phyloP scores from a whole-genome alignment of 2,113 vertebrate genomes.

The Lepidothrix coronata region DNA sequence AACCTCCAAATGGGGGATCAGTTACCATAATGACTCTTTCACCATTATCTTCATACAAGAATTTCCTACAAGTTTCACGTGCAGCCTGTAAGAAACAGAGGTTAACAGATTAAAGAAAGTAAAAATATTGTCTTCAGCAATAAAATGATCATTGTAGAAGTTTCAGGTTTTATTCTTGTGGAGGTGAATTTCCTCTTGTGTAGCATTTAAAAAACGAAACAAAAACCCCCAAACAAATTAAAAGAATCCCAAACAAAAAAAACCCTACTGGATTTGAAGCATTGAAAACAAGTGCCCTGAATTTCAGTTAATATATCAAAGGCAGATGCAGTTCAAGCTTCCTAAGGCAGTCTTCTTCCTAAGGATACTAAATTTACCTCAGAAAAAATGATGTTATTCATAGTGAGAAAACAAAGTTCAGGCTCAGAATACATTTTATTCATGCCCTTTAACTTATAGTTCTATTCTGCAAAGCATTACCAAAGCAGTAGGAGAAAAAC shows the following conservation, averaged over 20 bases:
- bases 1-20: slow-evolving; percentile 94
- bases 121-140: not conserved
- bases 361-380: not conserved
- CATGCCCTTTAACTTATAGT: not conserved
- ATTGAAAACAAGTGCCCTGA: not conserved
- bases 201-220: not conserved
- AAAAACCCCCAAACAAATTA: not conserved
- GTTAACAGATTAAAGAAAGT: not conserved
- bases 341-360: not conserved
- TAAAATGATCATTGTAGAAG: not conserved
- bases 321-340: not conserved
- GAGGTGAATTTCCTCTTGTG: not conserved
- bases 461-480: not conserved
- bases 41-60: slow-evolving; percentile 77
- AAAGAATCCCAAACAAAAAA: not conserved
- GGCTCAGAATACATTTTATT: not conserved
- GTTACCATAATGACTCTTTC: slow-evolving; percentile 86
- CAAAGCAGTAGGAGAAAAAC: not conserved
- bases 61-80: slow-evolving; percentile 72
- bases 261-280: not conserved
- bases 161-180: not conserved
- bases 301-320: not conserved
- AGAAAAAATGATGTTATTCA: not conserved
- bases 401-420: not conserved
- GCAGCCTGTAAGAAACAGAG: slow-evolving; percentile 75